Evolutionary conservation across 2,113 vertebrate genomes (phyloP).

Genomic region (Sigmodon hispidus): DNA sequence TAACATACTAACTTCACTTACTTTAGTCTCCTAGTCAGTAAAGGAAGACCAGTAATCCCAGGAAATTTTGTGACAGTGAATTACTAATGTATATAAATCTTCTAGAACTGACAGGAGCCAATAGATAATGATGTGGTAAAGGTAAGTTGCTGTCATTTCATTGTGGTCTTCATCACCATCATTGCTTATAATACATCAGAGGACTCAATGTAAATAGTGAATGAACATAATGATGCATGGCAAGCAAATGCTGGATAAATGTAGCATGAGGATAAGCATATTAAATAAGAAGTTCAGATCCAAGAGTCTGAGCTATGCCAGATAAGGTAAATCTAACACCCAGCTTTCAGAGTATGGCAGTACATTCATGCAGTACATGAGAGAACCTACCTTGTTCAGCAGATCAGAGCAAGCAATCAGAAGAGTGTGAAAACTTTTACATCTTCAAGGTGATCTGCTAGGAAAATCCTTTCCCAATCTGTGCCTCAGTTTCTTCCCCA

Average conservation of each 20-base stretch:
- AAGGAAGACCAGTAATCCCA: background rate
- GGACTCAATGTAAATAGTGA: background rate
- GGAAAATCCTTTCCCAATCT: background rate
- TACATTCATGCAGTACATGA: background rate
- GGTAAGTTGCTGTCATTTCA: background rate
- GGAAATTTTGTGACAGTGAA: background rate
- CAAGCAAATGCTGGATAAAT: background rate
- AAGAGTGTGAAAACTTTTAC: background rate
- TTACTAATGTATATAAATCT: background rate
- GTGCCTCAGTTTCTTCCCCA: background rate
- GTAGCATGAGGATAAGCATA: background rate
- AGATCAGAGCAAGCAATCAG: background rate
- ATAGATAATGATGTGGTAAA: background rate
- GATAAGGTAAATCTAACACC: background rate
- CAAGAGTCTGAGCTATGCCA: background rate
- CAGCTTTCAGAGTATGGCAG: background rate
- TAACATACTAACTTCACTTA: background rate
- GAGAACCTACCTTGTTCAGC: background rate
- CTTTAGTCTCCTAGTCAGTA: background rate
- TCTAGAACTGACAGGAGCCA: background rate
- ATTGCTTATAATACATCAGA: background rate
- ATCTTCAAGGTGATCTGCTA: accelerated
- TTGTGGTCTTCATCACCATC: background rate
- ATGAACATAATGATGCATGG: background rate
- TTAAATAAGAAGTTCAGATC: background rate